Base-by-base conservation (phyloP, 2,888 invertebrate genomes). In the Meiosimyza decipiens region DNA sequence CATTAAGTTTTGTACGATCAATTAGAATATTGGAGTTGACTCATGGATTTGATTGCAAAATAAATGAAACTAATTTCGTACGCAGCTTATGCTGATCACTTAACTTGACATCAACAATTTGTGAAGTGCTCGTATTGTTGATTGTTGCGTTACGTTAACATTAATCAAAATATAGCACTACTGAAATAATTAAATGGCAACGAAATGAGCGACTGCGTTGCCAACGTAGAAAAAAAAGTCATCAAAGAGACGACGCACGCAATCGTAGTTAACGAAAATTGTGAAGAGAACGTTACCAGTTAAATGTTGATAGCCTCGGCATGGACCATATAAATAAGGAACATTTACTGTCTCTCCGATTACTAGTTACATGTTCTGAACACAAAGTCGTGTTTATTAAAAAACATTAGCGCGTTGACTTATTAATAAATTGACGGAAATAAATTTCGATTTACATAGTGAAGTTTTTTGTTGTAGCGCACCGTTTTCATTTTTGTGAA, bases 271-370 rank as follows among this genome's bases (percentile, higher is more conserved):
- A 18, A 49, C 47, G 47, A 51, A 60, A 28, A 69, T 28, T 51
- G 16, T 13, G 62, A n/a, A 22, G 70, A 62, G 28, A 51, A 52
- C 33, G 64, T 22, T 33, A 40, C 54, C 52, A 54, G 12, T 72
- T 77, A 77, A 80, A 80, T 76, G 80, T 80, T 82, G 84, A 82
- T 87, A 83, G 83, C 86, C 87, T 86, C 87, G 86, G 81, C 83
- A 81, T 81, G 77, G 81, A 80, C 83, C 80, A 85, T 86, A 87
- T 87, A 86, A 86, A 86, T 86, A 85, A 85, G 85, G 86, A 82
- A 85, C 73, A 75, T 28, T 75, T 71, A 78, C 71, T 79, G 77
- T 77, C 78, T 81, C 81, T 82, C 82, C 76, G 81, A 80, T 83
- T 81, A 82, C 80, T 81, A 80, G 81, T 81, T 82, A 79, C 77